These are phyloP conservation scores for Pelobates cultripes DNA, from an alignment of 2,797 vertebrate genomes.

Conservation along the genomic window DNA sequence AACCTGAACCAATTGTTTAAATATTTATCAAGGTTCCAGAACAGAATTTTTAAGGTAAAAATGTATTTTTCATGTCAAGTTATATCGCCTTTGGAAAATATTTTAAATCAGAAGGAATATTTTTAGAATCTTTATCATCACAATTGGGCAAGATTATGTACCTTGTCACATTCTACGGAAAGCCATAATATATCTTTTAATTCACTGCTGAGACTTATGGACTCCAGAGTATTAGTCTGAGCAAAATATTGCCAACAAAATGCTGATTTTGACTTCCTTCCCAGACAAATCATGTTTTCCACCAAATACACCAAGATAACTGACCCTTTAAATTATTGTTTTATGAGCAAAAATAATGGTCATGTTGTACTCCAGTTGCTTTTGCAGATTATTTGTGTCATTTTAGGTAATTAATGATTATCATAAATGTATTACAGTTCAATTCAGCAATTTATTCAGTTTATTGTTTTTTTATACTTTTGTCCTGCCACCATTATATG, in stretches of 20 bases:
- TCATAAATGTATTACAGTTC: conserved; percentile 37
- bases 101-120: conserved; percentile 25
- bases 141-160: conserved; percentile 49
- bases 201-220: conserved; percentile 42
- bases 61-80: conserved; percentile 1
- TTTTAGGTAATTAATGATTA: conserved; percentile 38
- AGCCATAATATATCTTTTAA: conserved; percentile 51
- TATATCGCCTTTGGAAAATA: conserved; percentile 45
- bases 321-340: conserved; percentile 37
- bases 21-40: neutral
- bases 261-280: conserved; percentile 57
- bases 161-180: conserved; percentile 38
- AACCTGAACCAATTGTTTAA: neutral
- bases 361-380: conserved; percentile 38
- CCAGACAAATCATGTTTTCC: conserved; percentile 56
- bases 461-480: conserved; percentile 14
- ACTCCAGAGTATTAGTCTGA: conserved; percentile 55
- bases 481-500: neutral
- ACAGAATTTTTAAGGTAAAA: neutral
- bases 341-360: conserved; percentile 42
- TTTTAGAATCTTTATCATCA: conserved; percentile 40
- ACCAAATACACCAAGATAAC: conserved; percentile 45
- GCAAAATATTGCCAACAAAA: conserved; percentile 52
- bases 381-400: conserved; percentile 11
- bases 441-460: conserved; percentile 14